Evolutionary conservation across 2,113 vertebrate species (phyloP).

Genomic region (Cricetomys ansorgei): DNA sequence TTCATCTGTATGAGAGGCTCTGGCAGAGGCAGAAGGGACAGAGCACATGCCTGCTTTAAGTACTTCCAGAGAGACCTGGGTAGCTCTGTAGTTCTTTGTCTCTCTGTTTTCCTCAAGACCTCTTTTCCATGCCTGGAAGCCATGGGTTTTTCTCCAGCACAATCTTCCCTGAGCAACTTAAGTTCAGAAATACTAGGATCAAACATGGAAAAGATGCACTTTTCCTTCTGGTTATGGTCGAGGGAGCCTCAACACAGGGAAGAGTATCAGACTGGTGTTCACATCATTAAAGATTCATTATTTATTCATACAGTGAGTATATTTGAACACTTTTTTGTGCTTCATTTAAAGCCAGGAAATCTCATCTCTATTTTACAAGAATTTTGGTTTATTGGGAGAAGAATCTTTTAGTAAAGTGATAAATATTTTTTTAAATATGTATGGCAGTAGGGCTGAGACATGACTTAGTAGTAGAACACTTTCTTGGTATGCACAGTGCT

Average conservation of each 20-base stretch:
- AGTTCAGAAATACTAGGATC: not conserved
- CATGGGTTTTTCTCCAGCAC: not conserved
- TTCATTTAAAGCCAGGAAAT: not conserved
- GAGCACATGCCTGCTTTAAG: accelerated
- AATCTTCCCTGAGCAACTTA: not conserved
- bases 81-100: accelerated
- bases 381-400: not conserved
- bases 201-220: not conserved
- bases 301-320: not conserved
- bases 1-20: not conserved
- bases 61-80: not conserved
- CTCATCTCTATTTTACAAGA: too few relatives aligned
- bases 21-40: not conserved
- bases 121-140: not conserved
- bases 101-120: not conserved
- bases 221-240: not conserved
- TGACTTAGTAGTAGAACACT: not conserved
- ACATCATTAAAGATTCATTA: not conserved
- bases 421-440: not conserved
- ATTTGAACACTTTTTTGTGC: not conserved
- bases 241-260: not conserved
- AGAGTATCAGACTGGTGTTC: not conserved
- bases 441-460: not conserved
- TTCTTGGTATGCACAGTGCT: not conserved
- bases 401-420: not conserved